phyloP scores from a whole-genome alignment of 2,888 invertebrate species.

The Cryptocheilus praepositus region DNA sequence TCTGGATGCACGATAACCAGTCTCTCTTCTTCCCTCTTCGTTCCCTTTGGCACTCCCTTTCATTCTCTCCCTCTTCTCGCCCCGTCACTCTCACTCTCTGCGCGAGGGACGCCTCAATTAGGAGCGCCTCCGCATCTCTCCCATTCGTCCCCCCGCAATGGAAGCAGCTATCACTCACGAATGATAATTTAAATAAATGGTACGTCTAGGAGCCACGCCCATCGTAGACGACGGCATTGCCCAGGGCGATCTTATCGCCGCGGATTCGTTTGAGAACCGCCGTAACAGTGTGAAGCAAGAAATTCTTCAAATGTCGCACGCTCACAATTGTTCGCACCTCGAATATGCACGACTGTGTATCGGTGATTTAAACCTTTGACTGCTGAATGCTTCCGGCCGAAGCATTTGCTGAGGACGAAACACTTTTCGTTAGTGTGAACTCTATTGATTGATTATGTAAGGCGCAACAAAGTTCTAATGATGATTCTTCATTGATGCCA shows the following conservation, averaged over 20 bases:
- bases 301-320: not conserved
- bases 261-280: conserved; percentile 16
- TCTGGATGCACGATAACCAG: too few species aligned
- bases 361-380: too few species aligned
- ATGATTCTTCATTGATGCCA: too few species aligned
- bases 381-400: too few species aligned
- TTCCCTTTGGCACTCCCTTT: not conserved
- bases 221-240: conserved; percentile 22
- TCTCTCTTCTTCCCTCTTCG: too few species aligned
- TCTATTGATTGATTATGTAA: too few species aligned
- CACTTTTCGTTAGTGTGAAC: too few species aligned
- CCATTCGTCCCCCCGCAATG: conserved; percentile 15
- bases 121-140: conserved; percentile 20
- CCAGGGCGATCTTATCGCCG: not conserved
- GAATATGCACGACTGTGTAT: too few species aligned
- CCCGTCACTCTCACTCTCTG: conserved; percentile 12
- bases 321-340: too few species aligned
- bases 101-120: conserved; percentile 30
- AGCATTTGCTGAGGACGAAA: too few species aligned
- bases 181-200: conserved; percentile 36
- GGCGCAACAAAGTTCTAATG: too few species aligned
- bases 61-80: not conserved
- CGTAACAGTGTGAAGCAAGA: conserved; percentile 6
- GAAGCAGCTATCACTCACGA: conserved; percentile 23
- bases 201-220: conserved; percentile 27